These are phyloP conservation scores for Apoda limacodes DNA, from an alignment of 2,888 invertebrate genomes.

Conservation along the genomic window DNA sequence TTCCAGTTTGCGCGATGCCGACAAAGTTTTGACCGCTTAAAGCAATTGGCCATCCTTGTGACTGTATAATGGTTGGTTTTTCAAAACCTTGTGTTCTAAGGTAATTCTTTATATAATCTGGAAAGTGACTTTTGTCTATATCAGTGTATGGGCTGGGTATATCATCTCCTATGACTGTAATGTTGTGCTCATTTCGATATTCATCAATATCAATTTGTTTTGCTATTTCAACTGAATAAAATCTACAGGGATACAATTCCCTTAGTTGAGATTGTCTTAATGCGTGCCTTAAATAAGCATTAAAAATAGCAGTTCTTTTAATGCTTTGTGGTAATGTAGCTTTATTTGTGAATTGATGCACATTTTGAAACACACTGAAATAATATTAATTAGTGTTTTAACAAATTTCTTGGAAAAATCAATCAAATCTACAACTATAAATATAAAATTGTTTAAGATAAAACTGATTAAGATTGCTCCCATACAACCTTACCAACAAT, in stretches of 20 bases:
- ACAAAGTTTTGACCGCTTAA: slow-evolving; percentile 84
- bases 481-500: no score
- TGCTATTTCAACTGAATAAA: slow-evolving; percentile 38
- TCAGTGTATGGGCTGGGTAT: slow-evolving; percentile 80
- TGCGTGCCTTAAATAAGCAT: no score
- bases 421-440: no score
- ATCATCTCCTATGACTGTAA: slow-evolving; percentile 77
- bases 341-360: no score
- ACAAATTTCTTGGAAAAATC: no score
- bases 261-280: no score
- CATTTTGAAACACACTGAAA: no score
- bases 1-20: slow-evolving; percentile 87
- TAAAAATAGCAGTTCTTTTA: no score
- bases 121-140: slow-evolving; percentile 81
- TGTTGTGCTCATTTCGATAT: slow-evolving; percentile 75
- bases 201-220: slow-evolving; percentile 66
- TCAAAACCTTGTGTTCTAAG: slow-evolving; percentile 73
- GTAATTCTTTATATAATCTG: slow-evolving; percentile 76
- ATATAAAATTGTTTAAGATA: no score
- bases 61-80: slow-evolving; percentile 85
- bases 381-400: no score
- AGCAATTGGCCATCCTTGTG: slow-evolving; percentile 87
- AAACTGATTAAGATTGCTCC: no score
- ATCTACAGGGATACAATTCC: slow-evolving; percentile 21
- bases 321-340: no score